Percentiles rank a stretch among this genome's conserved stretches.
phyloP scores from a whole-genome alignment of 2,113 vertebrate genomes.

The Phyllostomus hastatus region DNA sequence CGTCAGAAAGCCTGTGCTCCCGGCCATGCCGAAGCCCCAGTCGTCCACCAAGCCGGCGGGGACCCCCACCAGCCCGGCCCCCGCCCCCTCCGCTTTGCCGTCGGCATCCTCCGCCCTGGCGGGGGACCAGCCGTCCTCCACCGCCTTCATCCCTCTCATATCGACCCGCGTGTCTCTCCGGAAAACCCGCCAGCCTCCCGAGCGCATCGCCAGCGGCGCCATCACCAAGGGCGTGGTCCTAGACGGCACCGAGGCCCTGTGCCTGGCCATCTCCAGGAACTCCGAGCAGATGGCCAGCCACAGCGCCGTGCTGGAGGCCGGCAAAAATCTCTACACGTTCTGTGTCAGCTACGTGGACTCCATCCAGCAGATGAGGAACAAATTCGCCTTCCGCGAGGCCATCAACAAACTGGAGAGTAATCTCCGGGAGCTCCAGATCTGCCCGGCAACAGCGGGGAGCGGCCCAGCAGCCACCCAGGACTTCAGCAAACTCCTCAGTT shows the following conservation, averaged over 20 bases:
- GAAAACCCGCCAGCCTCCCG: conserved; percentile 92
- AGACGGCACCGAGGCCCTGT: conserved; percentile 90
- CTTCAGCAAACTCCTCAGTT: conserved; percentile 97
- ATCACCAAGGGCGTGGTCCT: conserved; percentile 93
- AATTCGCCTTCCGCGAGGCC: conserved; percentile 97
- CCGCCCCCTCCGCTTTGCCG: conserved; percentile 58
- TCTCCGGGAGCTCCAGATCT: conserved; percentile 96
- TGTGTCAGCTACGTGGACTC: conserved; percentile 96
- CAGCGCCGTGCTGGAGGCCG: conserved; percentile 93
- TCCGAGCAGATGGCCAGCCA: conserved; percentile 96
- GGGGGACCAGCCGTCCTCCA: conserved; percentile 80
- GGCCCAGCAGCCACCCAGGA: conserved; percentile 91
- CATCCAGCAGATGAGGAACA: conserved; percentile 99
- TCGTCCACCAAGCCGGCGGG: conserved; percentile 79
- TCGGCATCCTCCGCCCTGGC: conserved; percentile 50
- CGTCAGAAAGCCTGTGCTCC: conserved; percentile 85
- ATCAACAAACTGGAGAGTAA: conserved; percentile 97
- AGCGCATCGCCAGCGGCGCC: conserved; percentile 89
- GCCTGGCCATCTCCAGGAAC: conserved; percentile 90
- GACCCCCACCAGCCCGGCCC: conserved; percentile 55
- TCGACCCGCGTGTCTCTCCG: conserved; percentile 92
- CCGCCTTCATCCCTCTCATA: conserved; percentile 93
- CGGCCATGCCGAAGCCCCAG: conserved; percentile 87
- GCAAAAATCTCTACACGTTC: conserved; percentile 97
- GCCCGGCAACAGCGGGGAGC: conserved; percentile 86